A percentile compares a stretch with the other conserved stretches of the same genome.
These are phyloP conservation scores for Melanophora roralis DNA, from an alignment of 2,888 invertebrate species.

Conservation along the genomic window DNA sequence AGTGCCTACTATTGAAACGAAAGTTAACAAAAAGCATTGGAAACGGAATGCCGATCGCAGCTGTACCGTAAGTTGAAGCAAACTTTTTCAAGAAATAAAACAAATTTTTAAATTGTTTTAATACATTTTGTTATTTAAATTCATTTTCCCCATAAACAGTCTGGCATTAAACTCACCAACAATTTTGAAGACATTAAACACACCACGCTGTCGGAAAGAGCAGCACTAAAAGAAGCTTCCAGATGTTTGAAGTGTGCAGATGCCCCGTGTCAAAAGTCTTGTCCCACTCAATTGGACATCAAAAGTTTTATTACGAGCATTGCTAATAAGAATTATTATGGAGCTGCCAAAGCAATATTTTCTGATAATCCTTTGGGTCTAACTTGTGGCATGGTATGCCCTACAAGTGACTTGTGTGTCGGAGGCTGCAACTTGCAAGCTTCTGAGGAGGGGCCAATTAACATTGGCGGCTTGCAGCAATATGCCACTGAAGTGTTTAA, in stretches of 20 bases:
- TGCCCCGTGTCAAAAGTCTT: constrained; percentile 98
- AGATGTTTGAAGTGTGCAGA: constrained; percentile 95
- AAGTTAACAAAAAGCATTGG: constrained; percentile 94
- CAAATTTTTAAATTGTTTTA: no score
- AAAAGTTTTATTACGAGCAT: constrained; percentile 98
- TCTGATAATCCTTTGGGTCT: constrained; percentile 98
- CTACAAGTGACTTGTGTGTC: constrained; percentile 98
- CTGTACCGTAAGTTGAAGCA: constrained; percentile 83
- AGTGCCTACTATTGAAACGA: constrained; percentile 90
- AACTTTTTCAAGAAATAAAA: no score
- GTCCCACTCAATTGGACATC: constrained; percentile 97
- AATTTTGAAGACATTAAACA: constrained; percentile 99
- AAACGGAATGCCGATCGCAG: constrained; percentile 93
- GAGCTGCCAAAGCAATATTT: constrained; percentile 95
- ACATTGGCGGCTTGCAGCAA: constrained; percentile 98
- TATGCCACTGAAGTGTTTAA: constrained; percentile 98
- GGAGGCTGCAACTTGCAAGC: constrained; percentile 98
- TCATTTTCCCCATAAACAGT: no score
- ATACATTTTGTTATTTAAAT: no score
- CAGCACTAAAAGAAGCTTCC: constrained; percentile 92
- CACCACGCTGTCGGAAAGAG: constrained; percentile 96
- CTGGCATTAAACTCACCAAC: constrained; percentile 85
- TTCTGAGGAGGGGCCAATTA: constrained; percentile 97
- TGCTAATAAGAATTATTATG: constrained; percentile 98
- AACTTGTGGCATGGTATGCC: constrained; percentile 99